phyloP scores from a whole-genome alignment of 2,888 invertebrate species.

The Pristionchus japonicus region DNA sequence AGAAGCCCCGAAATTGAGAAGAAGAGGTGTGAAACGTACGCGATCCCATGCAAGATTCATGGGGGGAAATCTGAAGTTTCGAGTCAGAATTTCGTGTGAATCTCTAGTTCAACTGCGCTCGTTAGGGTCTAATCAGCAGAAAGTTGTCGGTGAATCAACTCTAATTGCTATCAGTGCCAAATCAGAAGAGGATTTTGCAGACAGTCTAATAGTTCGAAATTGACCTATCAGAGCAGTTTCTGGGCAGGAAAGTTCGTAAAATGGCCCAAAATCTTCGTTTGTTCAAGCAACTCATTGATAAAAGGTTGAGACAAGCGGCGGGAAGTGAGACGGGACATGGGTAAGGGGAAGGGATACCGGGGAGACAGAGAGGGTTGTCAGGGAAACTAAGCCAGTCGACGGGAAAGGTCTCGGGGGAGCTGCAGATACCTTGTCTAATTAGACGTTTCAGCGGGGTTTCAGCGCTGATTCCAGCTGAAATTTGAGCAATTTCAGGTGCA shows the following conservation, averaged over 20 bases:
- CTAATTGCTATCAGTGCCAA: not conserved
- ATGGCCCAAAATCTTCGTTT: not conserved
- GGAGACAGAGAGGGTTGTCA: not conserved
- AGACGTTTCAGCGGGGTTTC: not conserved
- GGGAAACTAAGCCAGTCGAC: not conserved
- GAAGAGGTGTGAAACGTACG: not conserved
- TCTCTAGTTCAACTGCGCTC: not conserved
- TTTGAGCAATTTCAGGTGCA: not conserved
- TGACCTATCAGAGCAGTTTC: not conserved
- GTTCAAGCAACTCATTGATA: not conserved
- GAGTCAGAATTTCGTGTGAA: not conserved
- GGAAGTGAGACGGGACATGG: not conserved
- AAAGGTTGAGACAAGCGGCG: not conserved
- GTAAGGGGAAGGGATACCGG: not conserved
- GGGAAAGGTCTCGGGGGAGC: not conserved
- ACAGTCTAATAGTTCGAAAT: not conserved
- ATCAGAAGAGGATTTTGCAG: not conserved
- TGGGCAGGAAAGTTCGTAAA: not conserved
- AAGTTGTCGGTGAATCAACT: not conserved
- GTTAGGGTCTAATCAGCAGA: not conserved
- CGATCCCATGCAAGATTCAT: not conserved
- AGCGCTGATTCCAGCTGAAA: not conserved
- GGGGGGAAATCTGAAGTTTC: not conserved
- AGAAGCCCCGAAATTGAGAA: not conserved
- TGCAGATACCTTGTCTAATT: not conserved